phyloP scores from a whole-genome alignment of 2,888 invertebrate genomes.

The Caenorhabditis virilis region DNA sequence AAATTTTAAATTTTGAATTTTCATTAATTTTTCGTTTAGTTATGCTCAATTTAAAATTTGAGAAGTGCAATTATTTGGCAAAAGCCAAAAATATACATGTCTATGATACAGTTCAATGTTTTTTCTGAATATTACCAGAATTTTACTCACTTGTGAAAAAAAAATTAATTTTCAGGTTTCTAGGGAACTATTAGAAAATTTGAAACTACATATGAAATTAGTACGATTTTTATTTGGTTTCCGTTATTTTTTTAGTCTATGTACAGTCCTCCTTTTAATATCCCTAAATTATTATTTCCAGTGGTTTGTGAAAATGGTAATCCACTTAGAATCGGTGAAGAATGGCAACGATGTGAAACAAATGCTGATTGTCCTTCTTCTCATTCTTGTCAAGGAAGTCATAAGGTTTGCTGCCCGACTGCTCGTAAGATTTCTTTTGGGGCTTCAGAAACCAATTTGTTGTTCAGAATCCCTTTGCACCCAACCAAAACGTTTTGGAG shows the following conservation, averaged over 20 bases:
- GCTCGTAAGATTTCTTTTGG: slow-evolving; percentile 55
- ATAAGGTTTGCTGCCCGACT: slow-evolving; percentile 67
- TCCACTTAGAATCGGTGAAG: slow-evolving; percentile 62
- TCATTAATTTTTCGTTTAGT: too few relatives aligned
- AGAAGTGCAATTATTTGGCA: too few relatives aligned
- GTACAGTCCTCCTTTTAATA: too few relatives aligned
- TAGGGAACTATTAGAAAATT: too few relatives aligned
- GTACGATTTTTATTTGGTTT: not conserved
- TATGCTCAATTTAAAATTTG: too few relatives aligned
- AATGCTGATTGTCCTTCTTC: slow-evolving; percentile 58
- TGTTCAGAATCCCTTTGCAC: slow-evolving; percentile 63
- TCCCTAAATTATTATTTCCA: slow-evolving; percentile 39
- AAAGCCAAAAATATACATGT: too few relatives aligned
- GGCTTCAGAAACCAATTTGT: too few relatives aligned
- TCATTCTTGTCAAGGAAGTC: slow-evolving; percentile 57
- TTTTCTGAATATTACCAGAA: too few relatives aligned
- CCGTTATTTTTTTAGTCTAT: slow-evolving; percentile 1
- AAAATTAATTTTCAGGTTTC: too few relatives aligned
- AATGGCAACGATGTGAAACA: slow-evolving; percentile 63
- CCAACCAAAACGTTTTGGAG: slow-evolving; percentile 62
- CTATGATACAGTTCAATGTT: too few relatives aligned
- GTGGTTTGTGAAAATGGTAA: slow-evolving; percentile 65
- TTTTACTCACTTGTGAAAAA: too few relatives aligned
- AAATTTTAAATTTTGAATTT: too few relatives aligned
- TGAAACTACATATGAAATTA: not conserved